These are phyloP conservation scores for Sphaerophoria taeniata DNA, from an alignment of 2,888 invertebrate species.

Conservation along the genomic window DNA sequence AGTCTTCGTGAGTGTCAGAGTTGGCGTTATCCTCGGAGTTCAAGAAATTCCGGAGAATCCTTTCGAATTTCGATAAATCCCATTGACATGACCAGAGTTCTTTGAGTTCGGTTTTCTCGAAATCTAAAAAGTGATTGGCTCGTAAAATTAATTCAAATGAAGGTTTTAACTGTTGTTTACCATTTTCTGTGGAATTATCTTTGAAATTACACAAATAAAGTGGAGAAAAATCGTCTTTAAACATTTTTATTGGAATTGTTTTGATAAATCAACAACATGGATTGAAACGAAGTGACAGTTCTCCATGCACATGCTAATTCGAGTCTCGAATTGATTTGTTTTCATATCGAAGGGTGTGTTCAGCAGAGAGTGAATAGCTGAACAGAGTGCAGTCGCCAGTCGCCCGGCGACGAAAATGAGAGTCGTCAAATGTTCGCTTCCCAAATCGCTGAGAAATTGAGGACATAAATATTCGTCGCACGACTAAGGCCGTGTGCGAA, in stretches of 20 bases:
- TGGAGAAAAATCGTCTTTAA: slow-evolving; percentile 73
- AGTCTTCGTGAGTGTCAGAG: slow-evolving; percentile 35
- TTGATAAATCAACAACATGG: slow-evolving; percentile 18
- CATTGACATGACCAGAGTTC: slow-evolving; percentile 78
- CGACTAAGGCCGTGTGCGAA: too few species aligned
- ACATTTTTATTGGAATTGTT: slow-evolving; percentile 58
- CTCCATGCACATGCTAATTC: slow-evolving; percentile 45
- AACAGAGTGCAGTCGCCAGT: too few species aligned
- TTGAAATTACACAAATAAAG: slow-evolving; percentile 80
- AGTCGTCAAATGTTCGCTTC: too few species aligned
- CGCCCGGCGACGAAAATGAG: too few species aligned
- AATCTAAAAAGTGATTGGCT: slow-evolving; percentile 72
- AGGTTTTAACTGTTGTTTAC: slow-evolving; percentile 7
- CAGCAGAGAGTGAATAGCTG: not conserved
- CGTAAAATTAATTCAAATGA: not conserved
- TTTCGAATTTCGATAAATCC: slow-evolving; percentile 75
- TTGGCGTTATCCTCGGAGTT: not conserved
- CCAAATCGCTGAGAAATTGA: too few species aligned
- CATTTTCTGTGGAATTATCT: slow-evolving; percentile 76
- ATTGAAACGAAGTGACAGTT: slow-evolving; percentile 11
- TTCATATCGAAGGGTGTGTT: not conserved
- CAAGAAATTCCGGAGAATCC: slow-evolving; percentile 65
- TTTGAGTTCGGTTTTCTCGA: slow-evolving; percentile 75
- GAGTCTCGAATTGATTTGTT: slow-evolving; percentile 37
- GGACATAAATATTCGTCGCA: too few species aligned